Evolutionary conservation across 2,888 invertebrate species (phyloP), one percentile per base, ranked within the genome.

Genomic region (Drosophila maculinotata): DNA sequence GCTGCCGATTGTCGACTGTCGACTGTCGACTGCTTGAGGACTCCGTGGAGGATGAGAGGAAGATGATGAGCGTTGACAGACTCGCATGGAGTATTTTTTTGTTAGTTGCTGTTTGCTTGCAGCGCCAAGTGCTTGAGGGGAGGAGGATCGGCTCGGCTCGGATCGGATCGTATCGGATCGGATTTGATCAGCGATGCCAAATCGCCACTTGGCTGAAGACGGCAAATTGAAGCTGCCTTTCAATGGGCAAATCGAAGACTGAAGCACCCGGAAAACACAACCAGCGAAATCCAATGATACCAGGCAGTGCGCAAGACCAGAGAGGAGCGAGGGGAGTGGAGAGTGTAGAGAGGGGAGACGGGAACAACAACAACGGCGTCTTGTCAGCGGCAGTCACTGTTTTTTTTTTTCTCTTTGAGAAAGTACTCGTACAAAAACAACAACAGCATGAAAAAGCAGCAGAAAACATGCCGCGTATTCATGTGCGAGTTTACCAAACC

Each of bases 21-120:
- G 62, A 62, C 75, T 33, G 69, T 15, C 35, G 25, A 53, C 7
- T 45, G 42, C 25, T 28, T 17, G 38, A 56, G 57, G 42, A 49
- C 8, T n/a, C 15, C 38, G 45, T 14, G 14, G 26, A 30, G 45
- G 45, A 45, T 45, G 45, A n/a, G 45, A 44, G 28, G 8, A 20
- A 25, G 35, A 25, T 57, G 83, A 77, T 64, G 81, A 51, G 60
- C 76, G 73, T 64, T 79, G 79, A 79, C 79, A 85, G 83, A 45
- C 67, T 33, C 45, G 48, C 41, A 52, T 49, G 31, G 23, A 47
- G 49, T 38, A 39, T 28, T 35, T 31, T 51, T 52, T 47, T 33
- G 36, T 31, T 25, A 3, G 25, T 23, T 23, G 28, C 12, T 26
- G 8, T n/a, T n/a, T n/a, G n/a, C n/a, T n/a, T n/a, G 20, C 44